Conservation (phyloP, 2,797 vertebrate species). For the Ambastaia sidthimunki region DNA sequence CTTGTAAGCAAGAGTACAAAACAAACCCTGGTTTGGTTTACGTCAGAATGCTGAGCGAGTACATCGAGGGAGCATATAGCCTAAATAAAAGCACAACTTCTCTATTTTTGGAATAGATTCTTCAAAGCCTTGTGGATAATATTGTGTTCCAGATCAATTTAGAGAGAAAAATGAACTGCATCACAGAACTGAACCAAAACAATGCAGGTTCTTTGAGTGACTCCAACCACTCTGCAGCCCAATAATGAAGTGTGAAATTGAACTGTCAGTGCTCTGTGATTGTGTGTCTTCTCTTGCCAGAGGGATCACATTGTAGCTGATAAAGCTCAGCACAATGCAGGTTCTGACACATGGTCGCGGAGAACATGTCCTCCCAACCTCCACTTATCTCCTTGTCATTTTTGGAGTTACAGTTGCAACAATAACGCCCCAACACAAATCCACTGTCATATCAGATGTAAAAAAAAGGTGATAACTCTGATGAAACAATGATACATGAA, state of each 20-base stretch:
- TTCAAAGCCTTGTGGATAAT: constrained; percentile 57
- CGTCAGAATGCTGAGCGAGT: neutral
- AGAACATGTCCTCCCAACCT: constrained; percentile 59
- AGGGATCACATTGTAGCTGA: constrained; percentile 60
- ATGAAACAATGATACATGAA: constrained; percentile 21
- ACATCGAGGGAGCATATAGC: neutral
- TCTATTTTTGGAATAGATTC: constrained; percentile 55
- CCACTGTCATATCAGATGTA: constrained; percentile 33
- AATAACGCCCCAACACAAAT: constrained; percentile 27
- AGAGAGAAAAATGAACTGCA: constrained; percentile 61
- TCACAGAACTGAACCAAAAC: constrained; percentile 62
- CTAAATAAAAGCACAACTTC: constrained; percentile 50
- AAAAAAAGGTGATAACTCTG: constrained; percentile 42
- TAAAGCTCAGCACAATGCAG: constrained; percentile 58
- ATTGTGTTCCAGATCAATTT: constrained; percentile 62
- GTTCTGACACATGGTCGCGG: constrained; percentile 57
- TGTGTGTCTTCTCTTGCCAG: constrained; percentile 60
- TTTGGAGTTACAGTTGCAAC: constrained; percentile 34
- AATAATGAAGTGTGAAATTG: constrained; percentile 69
- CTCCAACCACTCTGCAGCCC: constrained; percentile 55
- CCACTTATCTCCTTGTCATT: constrained; percentile 53
- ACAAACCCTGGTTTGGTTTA: constrained; percentile 7
- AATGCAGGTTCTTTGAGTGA: constrained; percentile 61
- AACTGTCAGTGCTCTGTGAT: constrained; percentile 67
- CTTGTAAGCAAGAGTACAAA: constrained; percentile 3